Percentiles rank a stretch among this genome's conserved stretches.
These are phyloP conservation scores for Fragum fragum DNA, from an alignment of 2,888 invertebrate species.

Conservation along the genomic window DNA sequence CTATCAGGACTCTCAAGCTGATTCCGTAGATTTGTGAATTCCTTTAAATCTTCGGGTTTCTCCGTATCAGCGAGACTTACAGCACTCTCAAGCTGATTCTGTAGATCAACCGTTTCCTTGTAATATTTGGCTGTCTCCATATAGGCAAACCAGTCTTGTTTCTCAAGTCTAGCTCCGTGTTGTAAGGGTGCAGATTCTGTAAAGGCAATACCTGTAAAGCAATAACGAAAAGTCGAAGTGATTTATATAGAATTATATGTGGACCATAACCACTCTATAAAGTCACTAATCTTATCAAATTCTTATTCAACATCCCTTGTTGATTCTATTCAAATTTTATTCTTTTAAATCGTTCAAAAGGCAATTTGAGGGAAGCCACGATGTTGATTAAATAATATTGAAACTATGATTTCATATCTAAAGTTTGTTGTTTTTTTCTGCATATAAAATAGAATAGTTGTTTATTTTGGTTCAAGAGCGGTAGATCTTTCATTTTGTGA, in stretches of 20 bases:
- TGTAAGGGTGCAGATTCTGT: background rate
- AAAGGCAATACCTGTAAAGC: background rate
- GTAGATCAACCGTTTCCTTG: background rate
- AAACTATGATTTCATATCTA: too few relatives aligned
- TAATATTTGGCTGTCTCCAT: background rate
- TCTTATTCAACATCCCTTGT: too few relatives aligned
- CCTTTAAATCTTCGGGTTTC: background rate
- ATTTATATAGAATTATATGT: background rate
- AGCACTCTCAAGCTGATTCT: slow-evolving; percentile 4
- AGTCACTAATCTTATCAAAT: too few relatives aligned
- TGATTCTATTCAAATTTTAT: too few relatives aligned
- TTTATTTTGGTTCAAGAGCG: too few relatives aligned
- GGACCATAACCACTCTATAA: too few relatives aligned
- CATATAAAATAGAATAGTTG: too few relatives aligned
- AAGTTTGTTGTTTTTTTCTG: too few relatives aligned
- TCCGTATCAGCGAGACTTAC: slow-evolving; percentile 6
- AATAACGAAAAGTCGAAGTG: background rate
- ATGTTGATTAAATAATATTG: too few relatives aligned
- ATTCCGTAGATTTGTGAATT: background rate
- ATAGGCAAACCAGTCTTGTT: background rate
- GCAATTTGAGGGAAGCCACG: too few relatives aligned
- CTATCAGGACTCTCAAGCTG: slow-evolving; percentile 13
- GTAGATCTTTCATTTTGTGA: too few relatives aligned
- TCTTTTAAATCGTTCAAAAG: too few relatives aligned
- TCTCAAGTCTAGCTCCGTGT: background rate